These are phyloP conservation scores for Probaryconus sp. DNA, from an alignment of 1,140 invertebrate genomes.

Conservation along the genomic window DNA sequence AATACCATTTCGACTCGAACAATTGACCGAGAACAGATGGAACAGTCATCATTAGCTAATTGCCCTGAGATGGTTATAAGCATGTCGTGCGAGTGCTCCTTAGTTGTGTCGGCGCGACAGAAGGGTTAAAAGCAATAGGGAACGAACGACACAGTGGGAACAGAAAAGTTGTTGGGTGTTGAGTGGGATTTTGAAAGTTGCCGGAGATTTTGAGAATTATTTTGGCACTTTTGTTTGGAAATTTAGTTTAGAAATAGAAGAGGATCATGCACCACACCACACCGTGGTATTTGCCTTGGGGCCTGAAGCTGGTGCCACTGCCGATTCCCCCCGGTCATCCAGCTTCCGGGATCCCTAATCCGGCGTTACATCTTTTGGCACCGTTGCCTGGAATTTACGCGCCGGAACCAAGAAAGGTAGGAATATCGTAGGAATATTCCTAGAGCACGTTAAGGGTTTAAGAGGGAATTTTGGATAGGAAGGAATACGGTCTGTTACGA, in stretches of 20 bases:
- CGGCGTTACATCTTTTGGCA: constrained; percentile 71
- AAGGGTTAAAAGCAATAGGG: too few species aligned
- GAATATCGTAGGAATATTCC: constrained; percentile 31
- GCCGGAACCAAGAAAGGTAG: constrained; percentile 76
- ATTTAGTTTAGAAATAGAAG: not conserved
- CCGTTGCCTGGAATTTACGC: constrained; percentile 76
- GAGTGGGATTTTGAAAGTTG: too few species aligned
- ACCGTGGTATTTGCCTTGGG: constrained; percentile 77
- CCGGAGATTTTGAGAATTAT: too few species aligned
- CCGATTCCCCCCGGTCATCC: constrained; percentile 76
- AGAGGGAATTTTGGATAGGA: constrained; percentile 8
- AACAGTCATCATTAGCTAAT: too few species aligned
- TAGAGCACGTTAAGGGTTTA: not conserved
- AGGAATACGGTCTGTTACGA: not conserved
- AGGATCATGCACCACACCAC: constrained; percentile 74
- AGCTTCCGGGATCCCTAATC: constrained; percentile 75
- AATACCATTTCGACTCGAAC: too few species aligned
- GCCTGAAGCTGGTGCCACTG: constrained; percentile 75
- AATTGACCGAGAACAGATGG: too few species aligned
- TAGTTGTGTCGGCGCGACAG: too few species aligned
- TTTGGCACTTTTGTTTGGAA: too few species aligned
- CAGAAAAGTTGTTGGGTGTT: too few species aligned
- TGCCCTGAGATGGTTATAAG: too few species aligned
- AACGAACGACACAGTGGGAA: too few species aligned
- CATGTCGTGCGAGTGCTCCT: too few species aligned